Percentiles rank a stretch among this genome's conserved stretches.
phyloP scores from a whole-genome alignment of 2,113 vertebrate species.

The Mola mola region DNA sequence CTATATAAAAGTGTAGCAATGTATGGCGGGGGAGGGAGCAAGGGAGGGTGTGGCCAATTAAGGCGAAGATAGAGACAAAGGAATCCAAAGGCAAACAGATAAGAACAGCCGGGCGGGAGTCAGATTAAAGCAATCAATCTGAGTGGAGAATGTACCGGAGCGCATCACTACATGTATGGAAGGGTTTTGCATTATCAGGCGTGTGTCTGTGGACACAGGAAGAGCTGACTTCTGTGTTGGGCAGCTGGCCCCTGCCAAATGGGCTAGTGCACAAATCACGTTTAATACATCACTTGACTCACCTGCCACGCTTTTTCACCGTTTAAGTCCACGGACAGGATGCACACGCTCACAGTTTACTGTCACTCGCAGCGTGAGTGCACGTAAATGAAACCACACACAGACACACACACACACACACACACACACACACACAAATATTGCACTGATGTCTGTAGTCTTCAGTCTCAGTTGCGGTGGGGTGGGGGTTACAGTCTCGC shows the following conservation, averaged over 20 bases:
- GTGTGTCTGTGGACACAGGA: conserved; percentile 43
- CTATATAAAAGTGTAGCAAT: conserved; percentile 42
- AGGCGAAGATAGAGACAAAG: conserved; percentile 43
- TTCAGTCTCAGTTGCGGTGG: conserved; percentile 33
- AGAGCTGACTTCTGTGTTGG: conserved; percentile 65
- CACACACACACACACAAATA: conserved; percentile 1
- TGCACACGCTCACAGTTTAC: conserved; percentile 2
- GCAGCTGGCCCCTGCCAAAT: conserved; percentile 56
- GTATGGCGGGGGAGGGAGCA: conserved; percentile 39
- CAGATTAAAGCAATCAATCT: conserved; percentile 38
- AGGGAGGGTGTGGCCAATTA: conserved; percentile 43
- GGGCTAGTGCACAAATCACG: conserved; percentile 66
- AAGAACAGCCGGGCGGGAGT: conserved; percentile 3
- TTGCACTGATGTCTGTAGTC: conserved; percentile 4
- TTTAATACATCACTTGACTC: conserved; percentile 72
- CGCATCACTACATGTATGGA: conserved; percentile 1
- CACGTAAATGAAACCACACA: conserved; percentile 9
- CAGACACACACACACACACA: conserved; percentile 1
- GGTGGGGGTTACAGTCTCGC: conserved; percentile 30
- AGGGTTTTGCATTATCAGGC: conserved; percentile 28
- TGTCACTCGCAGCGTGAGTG: background rate
- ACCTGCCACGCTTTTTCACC: conserved; percentile 68
- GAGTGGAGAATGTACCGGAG: conserved; percentile 25
- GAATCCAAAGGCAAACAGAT: conserved; percentile 2
- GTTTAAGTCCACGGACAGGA: conserved; percentile 28